A percentile compares a stretch with the other conserved stretches of the same genome.
Conservation (phyloP, 2,113 vertebrate genomes). For the Trematomus loennbergii region DNA sequence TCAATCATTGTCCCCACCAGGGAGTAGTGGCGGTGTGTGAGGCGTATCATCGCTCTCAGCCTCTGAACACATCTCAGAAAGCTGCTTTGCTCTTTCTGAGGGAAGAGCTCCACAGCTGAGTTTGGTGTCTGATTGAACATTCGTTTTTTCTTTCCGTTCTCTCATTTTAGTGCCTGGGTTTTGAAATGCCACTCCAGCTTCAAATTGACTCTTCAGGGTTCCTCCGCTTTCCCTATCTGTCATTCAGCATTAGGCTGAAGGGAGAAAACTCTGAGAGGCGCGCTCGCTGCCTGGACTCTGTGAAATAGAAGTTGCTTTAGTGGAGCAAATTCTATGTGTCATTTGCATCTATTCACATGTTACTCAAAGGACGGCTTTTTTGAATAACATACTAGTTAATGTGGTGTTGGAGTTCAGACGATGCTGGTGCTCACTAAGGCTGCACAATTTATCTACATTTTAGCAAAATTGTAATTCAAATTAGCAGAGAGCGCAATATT, state of each 20-base stretch:
- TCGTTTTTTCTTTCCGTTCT: background rate
- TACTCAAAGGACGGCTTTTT: slow-evolving; percentile 30
- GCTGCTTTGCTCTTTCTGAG: slow-evolving; percentile 42
- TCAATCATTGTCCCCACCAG: slow-evolving; percentile 29
- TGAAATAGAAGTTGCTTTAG: slow-evolving; percentile 37
- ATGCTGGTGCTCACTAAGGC: background rate
- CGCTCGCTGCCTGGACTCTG: slow-evolving; percentile 18
- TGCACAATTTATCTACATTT: no score
- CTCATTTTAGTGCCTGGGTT: slow-evolving; percentile 64
- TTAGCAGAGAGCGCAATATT: no score
- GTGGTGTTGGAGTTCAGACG: background rate
- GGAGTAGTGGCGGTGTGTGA: slow-evolving; percentile 30
- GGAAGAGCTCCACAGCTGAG: slow-evolving; percentile 40
- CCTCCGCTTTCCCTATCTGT: slow-evolving; percentile 66
- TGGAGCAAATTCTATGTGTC: slow-evolving; percentile 37
- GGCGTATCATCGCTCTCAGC: slow-evolving; percentile 51
- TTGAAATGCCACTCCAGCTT: slow-evolving; percentile 73
- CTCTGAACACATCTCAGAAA: slow-evolving; percentile 47
- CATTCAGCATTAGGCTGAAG: slow-evolving; percentile 71
- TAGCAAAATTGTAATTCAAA: no score
- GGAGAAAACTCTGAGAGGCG: slow-evolving; percentile 29
- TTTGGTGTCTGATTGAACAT: slow-evolving; percentile 58
- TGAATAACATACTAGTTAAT: background rate
- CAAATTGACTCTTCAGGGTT: slow-evolving; percentile 77
- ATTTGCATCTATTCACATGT: slow-evolving; percentile 36